Evolutionary conservation across 2,888 invertebrate genomes (phyloP), one percentile per base, ranked within the genome.

Genomic region (Amaurobius ferox): DNA sequence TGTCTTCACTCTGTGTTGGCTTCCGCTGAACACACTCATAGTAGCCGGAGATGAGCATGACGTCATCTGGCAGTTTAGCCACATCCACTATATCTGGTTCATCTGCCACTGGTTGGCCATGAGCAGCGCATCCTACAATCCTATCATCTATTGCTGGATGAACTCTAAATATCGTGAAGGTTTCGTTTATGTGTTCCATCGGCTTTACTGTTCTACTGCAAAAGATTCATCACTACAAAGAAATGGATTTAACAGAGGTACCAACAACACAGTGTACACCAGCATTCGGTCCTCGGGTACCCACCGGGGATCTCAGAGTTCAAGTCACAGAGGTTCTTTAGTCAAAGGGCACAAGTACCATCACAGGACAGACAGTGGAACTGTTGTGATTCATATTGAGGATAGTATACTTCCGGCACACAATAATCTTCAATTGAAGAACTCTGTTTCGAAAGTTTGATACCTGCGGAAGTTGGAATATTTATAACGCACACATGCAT

Each of bases 71-170:
- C 86, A 87, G 71, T 87, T 78, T 48, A 39, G 55, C 16, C 80
- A 89, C 61, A 88, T 88, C 61, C 81, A 80, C 19, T 85, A 87
- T 74, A 79, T 89, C 0, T 89, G 89, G 89, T 89, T 89, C 44
- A 88, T 87, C 39, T 89, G 88, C 61, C 89, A 89, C 55, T 89
- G 88, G 88, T 61, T 89, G 13, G 89, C 89, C 23, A 88, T 88
- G 88, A 88, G 88, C 0, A 96, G 96, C 91, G 94, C 95, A 88
- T 96, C 96, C 92, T 96, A 96, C 93, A 96, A 96, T 91, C 96
- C 96, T 39, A 94, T 96, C 89, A 96, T 96, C 90, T 96, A 96
- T 91, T 95, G 96, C 92, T 95, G 95, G 92, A 96, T 96, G 96
- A 97, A 96, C 91, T 94, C 94, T 13, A 93, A 95, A 79, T 97